These are phyloP conservation scores for Lepidurus arcticus DNA, from an alignment of 1,140 invertebrate species.

Conservation along the genomic window DNA sequence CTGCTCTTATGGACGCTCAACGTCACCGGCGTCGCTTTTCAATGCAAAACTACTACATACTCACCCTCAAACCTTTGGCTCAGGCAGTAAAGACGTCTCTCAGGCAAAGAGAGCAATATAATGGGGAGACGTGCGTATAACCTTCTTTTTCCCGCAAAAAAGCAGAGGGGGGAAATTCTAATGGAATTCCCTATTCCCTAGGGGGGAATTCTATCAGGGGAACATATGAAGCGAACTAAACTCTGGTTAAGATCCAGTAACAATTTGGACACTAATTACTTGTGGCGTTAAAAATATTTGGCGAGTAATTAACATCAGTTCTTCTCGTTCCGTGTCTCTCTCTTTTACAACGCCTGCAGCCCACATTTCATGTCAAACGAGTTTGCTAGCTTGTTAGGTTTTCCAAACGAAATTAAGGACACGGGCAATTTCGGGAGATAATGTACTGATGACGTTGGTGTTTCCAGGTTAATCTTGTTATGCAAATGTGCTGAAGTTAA, in stretches of 20 bases:
- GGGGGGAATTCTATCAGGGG: neutral
- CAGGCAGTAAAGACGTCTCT: neutral
- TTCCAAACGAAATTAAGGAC: neutral
- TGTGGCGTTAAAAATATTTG: neutral
- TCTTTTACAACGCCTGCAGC: neutral
- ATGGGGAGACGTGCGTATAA: neutral
- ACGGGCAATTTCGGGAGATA: neutral
- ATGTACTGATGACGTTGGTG: neutral
- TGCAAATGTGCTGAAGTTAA: neutral
- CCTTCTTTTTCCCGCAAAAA: neutral
- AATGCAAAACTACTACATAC: neutral
- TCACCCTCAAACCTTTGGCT: neutral
- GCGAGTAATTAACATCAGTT: neutral
- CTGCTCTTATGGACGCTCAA: constrained; percentile 18
- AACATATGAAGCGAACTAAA: too few species aligned
- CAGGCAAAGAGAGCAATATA: neutral
- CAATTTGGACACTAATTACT: neutral
- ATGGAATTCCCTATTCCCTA: neutral
- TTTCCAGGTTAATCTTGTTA: constrained; percentile 4
- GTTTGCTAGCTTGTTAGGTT: neutral
- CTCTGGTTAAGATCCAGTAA: too few species aligned
- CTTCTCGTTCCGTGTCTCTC: neutral
- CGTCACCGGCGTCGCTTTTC: neutral
- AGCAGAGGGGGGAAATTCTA: neutral
- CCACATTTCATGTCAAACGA: neutral